Evolutionary conservation across 1,140 invertebrate species (phyloP).

Genomic region (Diprion similis): DNA sequence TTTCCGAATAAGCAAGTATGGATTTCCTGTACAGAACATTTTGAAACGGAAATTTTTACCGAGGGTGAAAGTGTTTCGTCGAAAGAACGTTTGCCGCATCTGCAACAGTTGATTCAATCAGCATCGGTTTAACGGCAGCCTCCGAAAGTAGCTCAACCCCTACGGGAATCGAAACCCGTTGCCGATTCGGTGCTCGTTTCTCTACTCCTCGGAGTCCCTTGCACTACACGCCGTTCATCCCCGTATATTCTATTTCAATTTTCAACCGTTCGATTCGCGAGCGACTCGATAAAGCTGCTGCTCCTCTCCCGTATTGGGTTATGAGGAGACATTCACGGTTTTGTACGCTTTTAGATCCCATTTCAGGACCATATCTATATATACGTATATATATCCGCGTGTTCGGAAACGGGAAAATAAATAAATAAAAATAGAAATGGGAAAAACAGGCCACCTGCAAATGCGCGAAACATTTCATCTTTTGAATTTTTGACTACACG

Average conservation of each 20-base stretch:
- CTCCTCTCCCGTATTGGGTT: background rate
- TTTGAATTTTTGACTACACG: too few relatives aligned
- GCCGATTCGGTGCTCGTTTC: background rate
- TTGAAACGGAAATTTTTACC: too few relatives aligned
- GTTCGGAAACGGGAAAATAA: too few relatives aligned
- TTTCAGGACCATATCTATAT: background rate
- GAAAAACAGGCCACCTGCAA: too few relatives aligned
- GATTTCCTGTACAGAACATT: too few relatives aligned
- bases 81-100: background rate
- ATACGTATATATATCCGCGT: too few relatives aligned
- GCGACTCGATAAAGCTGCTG: background rate
- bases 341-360: background rate
- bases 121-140: slow-evolving; percentile 3
- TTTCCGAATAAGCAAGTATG: too few relatives aligned
- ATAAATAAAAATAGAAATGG: too few relatives aligned
- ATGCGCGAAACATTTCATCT: too few relatives aligned
- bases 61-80: background rate
- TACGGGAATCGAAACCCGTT: background rate
- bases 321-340: background rate
- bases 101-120: background rate
- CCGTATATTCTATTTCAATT: slow-evolving; percentile 1
- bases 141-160: background rate
- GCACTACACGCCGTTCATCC: background rate
- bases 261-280: background rate
- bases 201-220: background rate